phyloP scores from a whole-genome alignment of 2,113 vertebrate genomes.

The Lepus europaeus region DNA sequence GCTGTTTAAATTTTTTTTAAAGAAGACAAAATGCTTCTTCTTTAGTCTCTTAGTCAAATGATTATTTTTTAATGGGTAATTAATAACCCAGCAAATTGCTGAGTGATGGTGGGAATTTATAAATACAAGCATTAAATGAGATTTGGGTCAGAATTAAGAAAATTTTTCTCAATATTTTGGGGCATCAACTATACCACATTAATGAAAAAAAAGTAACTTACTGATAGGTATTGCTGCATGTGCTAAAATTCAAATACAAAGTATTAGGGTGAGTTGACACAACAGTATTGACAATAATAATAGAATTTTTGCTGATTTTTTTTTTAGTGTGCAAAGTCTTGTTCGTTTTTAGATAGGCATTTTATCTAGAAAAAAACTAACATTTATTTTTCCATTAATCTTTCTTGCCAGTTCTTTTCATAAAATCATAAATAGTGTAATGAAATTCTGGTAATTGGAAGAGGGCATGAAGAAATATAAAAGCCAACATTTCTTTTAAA shows the following conservation, averaged over 20 bases:
- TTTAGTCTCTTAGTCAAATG: background rate
- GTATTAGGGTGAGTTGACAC: constrained; percentile 3
- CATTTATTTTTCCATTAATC: background rate
- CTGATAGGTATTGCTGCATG: constrained; percentile 33
- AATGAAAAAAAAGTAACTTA: constrained; percentile 69
- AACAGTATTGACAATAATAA: background rate
- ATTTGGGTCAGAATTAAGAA: background rate
- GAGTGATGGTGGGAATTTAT: background rate
- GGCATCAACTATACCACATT: background rate
- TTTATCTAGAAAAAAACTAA: no score
- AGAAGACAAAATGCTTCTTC: constrained; percentile 29
- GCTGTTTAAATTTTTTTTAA: background rate
- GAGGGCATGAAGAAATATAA: background rate
- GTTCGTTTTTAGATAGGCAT: no score
- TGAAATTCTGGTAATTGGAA: background rate
- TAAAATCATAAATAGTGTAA: background rate
- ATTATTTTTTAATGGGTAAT: constrained; percentile 25
- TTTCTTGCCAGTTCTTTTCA: background rate
- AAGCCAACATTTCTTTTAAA: background rate
- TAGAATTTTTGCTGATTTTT: background rate
- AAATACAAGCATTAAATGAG: background rate
- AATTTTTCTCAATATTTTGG: background rate
- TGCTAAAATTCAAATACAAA: constrained; percentile 72
- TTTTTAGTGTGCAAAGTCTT: no score
- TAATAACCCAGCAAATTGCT: background rate